Evolutionary conservation across 2,113 vertebrate genomes (phyloP).

Genomic region (Xenopus tropicalis): DNA sequence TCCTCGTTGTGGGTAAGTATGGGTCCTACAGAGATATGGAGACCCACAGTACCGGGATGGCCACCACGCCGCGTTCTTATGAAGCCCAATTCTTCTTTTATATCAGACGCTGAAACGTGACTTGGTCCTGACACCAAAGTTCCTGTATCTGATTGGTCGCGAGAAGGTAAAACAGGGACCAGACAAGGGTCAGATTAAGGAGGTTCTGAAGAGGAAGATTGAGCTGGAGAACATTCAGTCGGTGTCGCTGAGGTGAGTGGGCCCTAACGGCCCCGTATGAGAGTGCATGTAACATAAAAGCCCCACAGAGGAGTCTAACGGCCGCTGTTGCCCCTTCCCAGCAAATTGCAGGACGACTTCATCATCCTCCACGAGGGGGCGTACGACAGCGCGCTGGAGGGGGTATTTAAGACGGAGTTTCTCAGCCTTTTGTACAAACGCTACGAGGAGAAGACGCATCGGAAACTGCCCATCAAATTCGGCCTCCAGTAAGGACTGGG

Average conservation of each 20-base stretch:
- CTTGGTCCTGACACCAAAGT: constrained; percentile 72
- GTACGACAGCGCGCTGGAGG: constrained; percentile 79
- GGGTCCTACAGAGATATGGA: too few species aligned
- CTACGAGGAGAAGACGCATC: constrained; percentile 64
- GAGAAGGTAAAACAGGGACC: constrained; percentile 80
- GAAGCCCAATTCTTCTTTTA: neutral
- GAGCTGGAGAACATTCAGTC: constrained; percentile 72
- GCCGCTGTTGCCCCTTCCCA: constrained; percentile 35
- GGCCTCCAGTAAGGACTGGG: constrained; percentile 69
- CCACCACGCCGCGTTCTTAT: too few species aligned
- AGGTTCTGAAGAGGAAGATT: constrained; percentile 76
- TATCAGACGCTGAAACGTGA: constrained; percentile 71
- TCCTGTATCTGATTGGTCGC: constrained; percentile 76
- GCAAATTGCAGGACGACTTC: constrained; percentile 74
- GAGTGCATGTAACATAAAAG: too few species aligned
- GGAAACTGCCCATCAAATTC: constrained; percentile 69
- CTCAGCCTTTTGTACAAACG: constrained; percentile 74
- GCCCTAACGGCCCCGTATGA: too few species aligned
- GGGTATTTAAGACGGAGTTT: constrained; percentile 75
- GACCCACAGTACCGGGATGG: too few species aligned
- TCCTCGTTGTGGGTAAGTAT: too few species aligned
- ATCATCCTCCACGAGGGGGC: constrained; percentile 72
- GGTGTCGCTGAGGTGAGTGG: constrained; percentile 70
- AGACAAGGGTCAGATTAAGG: constrained; percentile 73
- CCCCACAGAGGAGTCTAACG: too few species aligned